phyloP scores from a whole-genome alignment of 1,140 invertebrate species.

The Drosophila lacteicornis region DNA sequence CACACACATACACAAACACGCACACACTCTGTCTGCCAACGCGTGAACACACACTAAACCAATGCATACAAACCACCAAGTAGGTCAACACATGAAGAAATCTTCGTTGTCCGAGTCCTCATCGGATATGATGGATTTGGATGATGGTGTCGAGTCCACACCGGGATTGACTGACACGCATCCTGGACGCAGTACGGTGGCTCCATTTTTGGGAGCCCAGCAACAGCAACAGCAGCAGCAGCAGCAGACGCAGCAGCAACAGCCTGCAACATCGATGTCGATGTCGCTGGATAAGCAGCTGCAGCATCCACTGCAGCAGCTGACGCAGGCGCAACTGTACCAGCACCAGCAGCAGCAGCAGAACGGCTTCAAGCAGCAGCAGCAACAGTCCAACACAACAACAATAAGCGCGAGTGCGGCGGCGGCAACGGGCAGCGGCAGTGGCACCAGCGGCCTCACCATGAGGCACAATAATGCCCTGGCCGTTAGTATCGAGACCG shows the following conservation, averaged over 20 bases:
- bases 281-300: slow-evolving; percentile 55
- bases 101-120: slow-evolving; percentile 96
- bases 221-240: slow-evolving; percentile 60
- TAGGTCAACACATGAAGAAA: slow-evolving; percentile 95
- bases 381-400: slow-evolving; percentile 58
- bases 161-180: slow-evolving; percentile 86
- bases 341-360: slow-evolving; percentile 53
- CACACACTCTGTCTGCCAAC: slow-evolving; percentile 40
- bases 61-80: slow-evolving; percentile 81
- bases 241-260: slow-evolving; percentile 58
- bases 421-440: slow-evolving; percentile 85
- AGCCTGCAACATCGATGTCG: slow-evolving; percentile 43
- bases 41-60: slow-evolving; percentile 73
- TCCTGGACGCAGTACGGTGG: slow-evolving; percentile 78
- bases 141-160: slow-evolving; percentile 93
- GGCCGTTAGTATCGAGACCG: slow-evolving; percentile 96
- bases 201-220: slow-evolving; percentile 84
- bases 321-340: slow-evolving; percentile 50
- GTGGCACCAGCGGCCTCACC: slow-evolving; percentile 92
- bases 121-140: slow-evolving; percentile 97
- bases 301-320: slow-evolving; percentile 47
- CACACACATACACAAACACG: slow-evolving; percentile 30
- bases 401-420: slow-evolving; percentile 51
- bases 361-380: slow-evolving; percentile 65
- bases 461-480: slow-evolving; percentile 91